Evolutionary conservation across 2,797 vertebrate genomes (phyloP), one percentile per base, ranked within the genome.

Genomic region (Argyrosomus regius): DNA sequence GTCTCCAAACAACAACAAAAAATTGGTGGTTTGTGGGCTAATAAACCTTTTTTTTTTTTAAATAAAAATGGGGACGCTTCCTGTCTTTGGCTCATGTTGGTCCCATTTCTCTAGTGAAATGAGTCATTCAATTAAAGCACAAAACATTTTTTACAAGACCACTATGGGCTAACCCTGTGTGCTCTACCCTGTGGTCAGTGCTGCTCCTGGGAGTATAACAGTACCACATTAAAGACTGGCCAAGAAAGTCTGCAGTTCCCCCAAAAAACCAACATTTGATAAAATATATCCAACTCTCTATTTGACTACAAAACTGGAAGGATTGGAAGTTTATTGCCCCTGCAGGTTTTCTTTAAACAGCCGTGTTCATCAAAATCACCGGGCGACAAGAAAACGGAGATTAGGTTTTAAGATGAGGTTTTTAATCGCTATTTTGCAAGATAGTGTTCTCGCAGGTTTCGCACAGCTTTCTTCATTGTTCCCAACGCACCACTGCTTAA

Each of bases 91-190:
- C 62, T 61, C 3, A 0, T 71, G 45, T 57, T 82, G 20, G 63
- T 63, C 53, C 78, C 74, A 48, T 75, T 77, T 49, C 46, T 39
- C 35, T 39, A 67, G 57, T 68, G 28, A 79, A 80, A 71, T 80
- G 67, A 84, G 54, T 82, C 79, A 84, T 84, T 81, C 46, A 73
- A 50, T 84, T 72, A 71, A 83, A 83, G 68, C 22, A 49, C 68
- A 56, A 56, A 56, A 28, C 22, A 58, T 80, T 67, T 46, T 39
- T 46, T 52, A 83, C 72, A 20, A 74, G 67, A 66, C 80, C 74
- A 73, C 73, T 75, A 31, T 58, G 69, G 72, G 72, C 69, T 61
- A 60, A 75, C 66, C 69, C 65, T 54, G 69, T n/a, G 49, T 31
- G 31, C 16, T 75, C 56, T 67, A 14, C 14, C 46, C 41, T 75